Conservation (phyloP, 1,140 invertebrate species). For the Triops cancriformis region DNA sequence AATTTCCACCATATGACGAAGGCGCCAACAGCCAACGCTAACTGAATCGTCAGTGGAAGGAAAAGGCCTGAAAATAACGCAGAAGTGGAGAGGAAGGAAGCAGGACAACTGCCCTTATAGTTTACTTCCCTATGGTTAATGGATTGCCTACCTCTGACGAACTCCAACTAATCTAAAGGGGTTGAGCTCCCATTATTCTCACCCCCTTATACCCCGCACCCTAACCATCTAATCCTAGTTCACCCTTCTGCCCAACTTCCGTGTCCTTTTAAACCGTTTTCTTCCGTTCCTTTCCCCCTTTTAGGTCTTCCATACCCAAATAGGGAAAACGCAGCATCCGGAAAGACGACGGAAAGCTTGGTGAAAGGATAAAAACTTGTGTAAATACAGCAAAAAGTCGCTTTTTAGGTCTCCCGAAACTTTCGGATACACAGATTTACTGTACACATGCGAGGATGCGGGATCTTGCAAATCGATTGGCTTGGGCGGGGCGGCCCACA, state of each 20-base stretch:
- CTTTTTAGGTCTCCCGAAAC: too few species aligned
- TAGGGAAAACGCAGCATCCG: neutral
- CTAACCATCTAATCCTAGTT: neutral
- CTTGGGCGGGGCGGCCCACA: too few species aligned
- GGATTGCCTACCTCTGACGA: neutral
- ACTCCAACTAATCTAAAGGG: neutral
- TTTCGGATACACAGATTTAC: too few species aligned
- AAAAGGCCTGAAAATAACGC: too few species aligned
- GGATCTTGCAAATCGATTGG: too few species aligned
- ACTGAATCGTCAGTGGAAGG: neutral
- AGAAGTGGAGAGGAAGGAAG: neutral
- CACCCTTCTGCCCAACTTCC: neutral
- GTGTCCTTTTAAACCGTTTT: neutral
- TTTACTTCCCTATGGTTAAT: neutral
- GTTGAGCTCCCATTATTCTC: too few species aligned
- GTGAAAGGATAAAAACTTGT: too few species aligned
- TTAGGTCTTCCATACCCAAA: too few species aligned
- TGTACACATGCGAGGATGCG: too few species aligned
- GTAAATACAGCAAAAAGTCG: too few species aligned
- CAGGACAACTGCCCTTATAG: neutral
- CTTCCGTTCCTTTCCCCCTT: neutral
- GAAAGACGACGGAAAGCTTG: neutral
- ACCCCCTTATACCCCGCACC: too few species aligned
- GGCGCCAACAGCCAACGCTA: neutral
- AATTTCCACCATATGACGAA: neutral